These are phyloP conservation scores for Choristoneura rosaceana DNA, from an alignment of 2,888 invertebrate species.

Conservation along the genomic window DNA sequence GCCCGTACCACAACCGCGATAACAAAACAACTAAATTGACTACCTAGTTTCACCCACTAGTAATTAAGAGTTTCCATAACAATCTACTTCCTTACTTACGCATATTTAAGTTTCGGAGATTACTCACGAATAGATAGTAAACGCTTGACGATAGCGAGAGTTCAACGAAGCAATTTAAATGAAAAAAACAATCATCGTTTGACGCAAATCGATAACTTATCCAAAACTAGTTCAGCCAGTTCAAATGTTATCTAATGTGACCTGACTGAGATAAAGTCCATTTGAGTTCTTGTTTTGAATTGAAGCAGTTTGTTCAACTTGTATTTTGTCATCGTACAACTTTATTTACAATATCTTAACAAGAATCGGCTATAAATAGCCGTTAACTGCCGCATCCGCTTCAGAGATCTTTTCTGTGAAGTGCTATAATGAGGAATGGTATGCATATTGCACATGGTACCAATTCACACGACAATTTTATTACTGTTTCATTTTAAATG, in stretches of 20 bases:
- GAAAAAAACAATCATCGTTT: slow-evolving; percentile 60
- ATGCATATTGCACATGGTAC: slow-evolving; percentile 55
- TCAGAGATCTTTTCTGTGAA: slow-evolving; percentile 58
- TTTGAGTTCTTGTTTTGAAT: slow-evolving; percentile 63
- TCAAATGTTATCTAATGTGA: slow-evolving; percentile 71
- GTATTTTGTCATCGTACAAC: slow-evolving; percentile 63
- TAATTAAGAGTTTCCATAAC: slow-evolving; percentile 58
- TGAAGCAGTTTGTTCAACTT: slow-evolving; percentile 80
- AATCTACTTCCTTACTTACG: slow-evolving; percentile 33
- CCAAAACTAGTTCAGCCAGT: slow-evolving; percentile 75
- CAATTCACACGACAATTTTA: slow-evolving; percentile 50
- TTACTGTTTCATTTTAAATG: slow-evolving; percentile 20
- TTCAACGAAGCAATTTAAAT: slow-evolving; percentile 25
- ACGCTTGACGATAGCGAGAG: slow-evolving; percentile 9
- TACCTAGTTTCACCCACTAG: slow-evolving; percentile 50
- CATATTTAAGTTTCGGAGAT: slow-evolving; percentile 16
- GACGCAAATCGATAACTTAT: slow-evolving; percentile 81
- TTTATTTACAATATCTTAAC: slow-evolving; percentile 70
- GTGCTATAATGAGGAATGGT: slow-evolving; percentile 51
- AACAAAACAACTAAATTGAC: slow-evolving; percentile 55
- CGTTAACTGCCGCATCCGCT: slow-evolving; percentile 62
- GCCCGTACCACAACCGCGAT: slow-evolving; percentile 49
- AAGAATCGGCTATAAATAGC: slow-evolving; percentile 62
- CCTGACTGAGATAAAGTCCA: slow-evolving; percentile 65
- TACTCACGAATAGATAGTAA: slow-evolving; percentile 13